phyloP scores from a whole-genome alignment of 1,140 invertebrate genomes.

The Danaus melanippus region DNA sequence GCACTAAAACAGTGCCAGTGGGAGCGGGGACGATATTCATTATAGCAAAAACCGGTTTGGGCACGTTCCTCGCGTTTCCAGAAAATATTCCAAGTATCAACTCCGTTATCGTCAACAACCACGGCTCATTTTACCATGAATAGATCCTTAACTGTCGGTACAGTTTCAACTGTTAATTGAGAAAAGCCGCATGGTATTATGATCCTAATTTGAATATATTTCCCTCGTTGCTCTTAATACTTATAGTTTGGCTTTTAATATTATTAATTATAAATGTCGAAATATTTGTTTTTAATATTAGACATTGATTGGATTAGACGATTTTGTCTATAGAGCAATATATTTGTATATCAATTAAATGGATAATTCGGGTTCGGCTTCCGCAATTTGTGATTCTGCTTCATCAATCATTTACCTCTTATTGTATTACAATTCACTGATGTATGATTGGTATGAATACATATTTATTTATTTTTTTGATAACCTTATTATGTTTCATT shows the following conservation, averaged over 20 bases:
- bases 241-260: too few relatives aligned
- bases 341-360: too few relatives aligned
- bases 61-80: conserved; percentile 26
- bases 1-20: conserved; percentile 2
- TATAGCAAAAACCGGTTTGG: conserved; percentile 27
- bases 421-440: neutral
- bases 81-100: conserved; percentile 18
- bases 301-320: too few relatives aligned
- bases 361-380: too few relatives aligned
- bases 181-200: conserved; percentile 17
- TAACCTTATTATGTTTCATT: too few relatives aligned
- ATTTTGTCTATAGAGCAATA: too few relatives aligned
- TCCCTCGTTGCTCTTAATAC: conserved; percentile 1
- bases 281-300: too few relatives aligned
- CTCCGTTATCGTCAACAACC: conserved; percentile 20
- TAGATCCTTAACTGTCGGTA: conserved; percentile 15
- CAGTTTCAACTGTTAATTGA: conserved; percentile 19
- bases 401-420: conserved; percentile 1
- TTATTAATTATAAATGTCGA: too few relatives aligned
- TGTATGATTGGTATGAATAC: too few relatives aligned
- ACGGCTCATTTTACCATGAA: conserved; percentile 20
- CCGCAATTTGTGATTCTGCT: conserved; percentile 2
- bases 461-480: too few relatives aligned
- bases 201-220: conserved; percentile 13
- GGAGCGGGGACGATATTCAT: conserved; percentile 21